Conservation (phyloP, 2,113 vertebrate species). For the Chamaea fasciata region DNA sequence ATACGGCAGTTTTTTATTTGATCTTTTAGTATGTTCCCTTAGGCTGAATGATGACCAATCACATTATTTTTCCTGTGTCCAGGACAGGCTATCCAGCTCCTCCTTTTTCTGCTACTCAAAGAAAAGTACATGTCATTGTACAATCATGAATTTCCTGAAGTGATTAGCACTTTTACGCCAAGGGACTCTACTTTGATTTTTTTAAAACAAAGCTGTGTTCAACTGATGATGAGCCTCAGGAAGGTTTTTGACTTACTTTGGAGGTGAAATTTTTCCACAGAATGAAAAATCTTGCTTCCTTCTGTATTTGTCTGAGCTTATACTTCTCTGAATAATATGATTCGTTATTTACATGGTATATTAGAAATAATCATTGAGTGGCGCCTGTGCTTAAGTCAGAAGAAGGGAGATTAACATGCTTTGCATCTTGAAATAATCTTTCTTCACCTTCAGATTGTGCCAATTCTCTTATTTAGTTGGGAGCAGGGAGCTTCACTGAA, state of each 20-base stretch:
- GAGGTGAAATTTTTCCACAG: neutral
- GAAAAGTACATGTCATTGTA: neutral
- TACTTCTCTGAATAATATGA: conserved; percentile 31
- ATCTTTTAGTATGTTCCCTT: neutral
- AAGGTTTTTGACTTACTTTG: neutral
- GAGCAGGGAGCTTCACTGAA: neutral
- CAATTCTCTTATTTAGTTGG: neutral
- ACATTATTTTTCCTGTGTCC: neutral
- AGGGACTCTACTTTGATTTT: neutral
- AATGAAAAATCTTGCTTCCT: neutral
- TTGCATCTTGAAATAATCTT: conserved; percentile 37
- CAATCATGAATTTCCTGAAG: neutral
- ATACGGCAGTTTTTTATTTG: neutral
- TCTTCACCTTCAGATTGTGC: neutral
- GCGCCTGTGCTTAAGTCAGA: conserved; percentile 7
- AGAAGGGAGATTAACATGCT: conserved; percentile 23
- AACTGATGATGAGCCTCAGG: neutral
- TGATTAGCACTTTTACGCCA: neutral
- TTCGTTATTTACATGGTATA: neutral
- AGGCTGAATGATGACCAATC: neutral
- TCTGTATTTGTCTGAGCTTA: neutral
- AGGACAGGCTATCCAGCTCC: neutral
- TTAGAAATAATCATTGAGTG: conserved; percentile 49
- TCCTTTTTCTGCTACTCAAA: neutral
- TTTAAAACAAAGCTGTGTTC: neutral